A percentile compares a stretch with the other conserved stretches of the same genome.
Evolutionary conservation across 2,113 vertebrate species (phyloP).

Genomic region (Coreoperca whiteheadi): DNA sequence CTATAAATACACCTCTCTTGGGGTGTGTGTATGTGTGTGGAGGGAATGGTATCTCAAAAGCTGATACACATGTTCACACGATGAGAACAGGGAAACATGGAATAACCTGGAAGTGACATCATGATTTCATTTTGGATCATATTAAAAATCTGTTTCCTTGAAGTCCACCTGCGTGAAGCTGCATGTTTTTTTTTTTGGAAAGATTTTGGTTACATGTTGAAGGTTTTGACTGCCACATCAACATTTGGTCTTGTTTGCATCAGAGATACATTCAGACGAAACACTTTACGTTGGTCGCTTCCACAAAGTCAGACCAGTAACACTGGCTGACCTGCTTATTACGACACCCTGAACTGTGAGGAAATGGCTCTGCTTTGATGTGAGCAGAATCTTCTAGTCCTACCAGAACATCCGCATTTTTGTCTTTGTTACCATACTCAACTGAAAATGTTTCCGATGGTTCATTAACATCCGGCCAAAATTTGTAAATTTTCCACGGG

Average conservation of each 20-base stretch:
- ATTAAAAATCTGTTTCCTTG: not conserved
- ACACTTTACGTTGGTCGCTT: not conserved
- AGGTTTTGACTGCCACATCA: not conserved
- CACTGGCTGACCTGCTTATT: not conserved
- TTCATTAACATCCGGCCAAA: too few species aligned
- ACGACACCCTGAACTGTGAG: too few species aligned
- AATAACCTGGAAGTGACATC: conserved; percentile 34
- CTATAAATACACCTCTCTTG: conserved; percentile 81
- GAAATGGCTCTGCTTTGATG: too few species aligned
- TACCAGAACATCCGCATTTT: too few species aligned
- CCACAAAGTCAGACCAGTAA: not conserved
- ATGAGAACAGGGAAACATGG: conserved; percentile 41
- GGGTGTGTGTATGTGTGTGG: conserved; percentile 50
- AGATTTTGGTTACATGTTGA: not conserved
- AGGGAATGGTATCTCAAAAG: conserved; percentile 45
- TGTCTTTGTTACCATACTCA: not conserved
- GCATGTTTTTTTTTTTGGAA: not conserved
- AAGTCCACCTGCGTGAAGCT: not conserved
- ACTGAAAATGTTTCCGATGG: not conserved
- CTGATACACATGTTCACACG: conserved; percentile 53
- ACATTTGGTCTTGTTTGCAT: not conserved
- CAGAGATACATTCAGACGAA: not conserved
- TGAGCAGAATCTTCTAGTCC: not conserved
- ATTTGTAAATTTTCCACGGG: not conserved
- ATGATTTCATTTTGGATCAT: not conserved